Evolutionary conservation across 2,888 invertebrate species (phyloP), one percentile per base, ranked within the genome.

Genomic region (Desoria tigrina): DNA sequence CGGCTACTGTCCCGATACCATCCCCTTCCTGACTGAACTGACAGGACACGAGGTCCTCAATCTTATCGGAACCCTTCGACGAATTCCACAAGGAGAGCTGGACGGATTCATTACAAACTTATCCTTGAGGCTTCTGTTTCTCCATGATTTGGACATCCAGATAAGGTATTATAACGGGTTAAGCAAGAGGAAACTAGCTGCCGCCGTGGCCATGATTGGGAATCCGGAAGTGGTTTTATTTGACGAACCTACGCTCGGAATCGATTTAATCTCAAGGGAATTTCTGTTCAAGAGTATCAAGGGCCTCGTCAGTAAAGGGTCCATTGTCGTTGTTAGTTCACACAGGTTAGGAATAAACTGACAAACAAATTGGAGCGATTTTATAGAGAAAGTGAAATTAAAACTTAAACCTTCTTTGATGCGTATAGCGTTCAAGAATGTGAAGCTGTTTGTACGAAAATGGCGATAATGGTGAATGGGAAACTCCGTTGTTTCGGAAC

Each of bases 1-100:
- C 78, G 92, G 93, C 32, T 95, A 94, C 80, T 94, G 94, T 79
- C 94, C 95, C 0, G 94, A 95, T 82, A 87, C 87, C 79, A 87
- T 89, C 80, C 90, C 91, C 0, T 80, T 94, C 53, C 88, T 92
- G 76, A 85, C 84, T 62, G 87, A 87, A 76, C 83, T 92, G 78
- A 90, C 91, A 11, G 89, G 90, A 0, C 81, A 84, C 62, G 87
- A 93, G 78, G 88, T 89, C 76, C 81, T 95, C 56, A 81, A 79
- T 49, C 82, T 90, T 68, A 87, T 90, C 80, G 89, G 89, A 1
- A 81, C 85, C 14, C 80, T 94, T 56, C 84, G 90, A 2, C 92
- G 92, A 0, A 84, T 90, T 16, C 78, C 78, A 7, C 78, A 78
- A 39, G 27, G 72, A 1, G 77, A 79, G 26, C 75, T 83, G 1